phyloP scores from a whole-genome alignment of 2,113 vertebrate genomes.

The Hippocampus zosterae region DNA sequence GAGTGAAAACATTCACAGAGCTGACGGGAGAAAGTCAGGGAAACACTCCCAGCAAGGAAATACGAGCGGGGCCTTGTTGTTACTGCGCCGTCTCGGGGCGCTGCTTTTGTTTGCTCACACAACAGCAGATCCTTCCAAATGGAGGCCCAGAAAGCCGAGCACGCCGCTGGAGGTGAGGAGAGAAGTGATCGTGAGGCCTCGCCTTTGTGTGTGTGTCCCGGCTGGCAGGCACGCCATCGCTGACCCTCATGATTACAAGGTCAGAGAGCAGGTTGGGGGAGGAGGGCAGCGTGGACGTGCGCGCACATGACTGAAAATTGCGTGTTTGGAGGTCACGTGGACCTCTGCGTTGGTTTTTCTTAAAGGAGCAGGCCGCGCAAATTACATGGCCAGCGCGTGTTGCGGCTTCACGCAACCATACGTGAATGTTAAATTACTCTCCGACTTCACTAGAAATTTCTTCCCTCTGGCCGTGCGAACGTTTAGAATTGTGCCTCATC shows the following conservation, averaged over 20 bases:
- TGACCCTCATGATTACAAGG: conserved; percentile 68
- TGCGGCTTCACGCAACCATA: conserved; percentile 7
- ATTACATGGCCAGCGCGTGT: conserved; percentile 34
- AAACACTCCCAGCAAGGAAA: conserved; percentile 75
- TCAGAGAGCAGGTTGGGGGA: conserved; percentile 44
- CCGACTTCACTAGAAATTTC: conserved; percentile 42
- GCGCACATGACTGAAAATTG: conserved; percentile 28
- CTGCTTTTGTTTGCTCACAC: conserved; percentile 73
- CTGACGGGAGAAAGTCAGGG: conserved; percentile 69
- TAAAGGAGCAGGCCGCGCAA: conserved; percentile 41
- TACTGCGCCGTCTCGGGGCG: conserved; percentile 62
- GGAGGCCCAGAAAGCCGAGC: conserved; percentile 60
- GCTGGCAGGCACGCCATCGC: conserved; percentile 52
- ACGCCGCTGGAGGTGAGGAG: conserved; percentile 56
- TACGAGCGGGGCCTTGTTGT: conserved; percentile 63
- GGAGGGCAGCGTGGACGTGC: conserved; percentile 9
- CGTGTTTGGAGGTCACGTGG: conserved; percentile 44
- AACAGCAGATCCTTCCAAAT: conserved; percentile 71
- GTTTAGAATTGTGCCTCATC: conserved; percentile 17
- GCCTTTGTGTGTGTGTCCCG: conserved; percentile 26
- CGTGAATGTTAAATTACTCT: conserved; percentile 19
- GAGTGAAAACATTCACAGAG: conserved; percentile 72
- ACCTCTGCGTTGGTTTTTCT: conserved; percentile 27
- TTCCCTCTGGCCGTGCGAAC: conserved; percentile 16
- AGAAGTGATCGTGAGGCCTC: conserved; percentile 51